Conservation (phyloP, 2,888 invertebrate genomes). For the Crossocerus cetratus region DNA sequence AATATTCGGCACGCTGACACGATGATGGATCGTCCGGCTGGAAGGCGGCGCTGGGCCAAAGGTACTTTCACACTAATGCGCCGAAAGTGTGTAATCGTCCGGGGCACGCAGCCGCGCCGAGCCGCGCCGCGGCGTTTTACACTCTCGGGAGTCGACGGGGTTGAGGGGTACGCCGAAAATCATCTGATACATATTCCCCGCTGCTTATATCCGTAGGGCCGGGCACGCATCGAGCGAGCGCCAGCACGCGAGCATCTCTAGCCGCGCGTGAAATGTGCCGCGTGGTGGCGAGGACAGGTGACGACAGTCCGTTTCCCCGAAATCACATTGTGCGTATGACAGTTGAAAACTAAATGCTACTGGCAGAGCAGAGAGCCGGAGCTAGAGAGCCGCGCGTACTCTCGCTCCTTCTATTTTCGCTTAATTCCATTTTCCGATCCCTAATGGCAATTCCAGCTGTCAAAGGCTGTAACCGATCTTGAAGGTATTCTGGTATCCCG, state of each 20-base stretch:
- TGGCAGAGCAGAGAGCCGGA: too few species aligned
- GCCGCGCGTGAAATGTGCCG: constrained; percentile 8
- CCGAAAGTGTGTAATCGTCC: constrained; percentile 59
- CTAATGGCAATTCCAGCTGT: too few species aligned
- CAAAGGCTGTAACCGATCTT: too few species aligned
- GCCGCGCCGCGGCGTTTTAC: constrained; percentile 50
- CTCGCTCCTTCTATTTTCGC: too few species aligned
- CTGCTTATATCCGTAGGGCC: constrained; percentile 5
- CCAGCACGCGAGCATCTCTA: constrained; percentile 14
- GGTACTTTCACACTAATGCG: constrained; percentile 55
- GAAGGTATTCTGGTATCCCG: too few species aligned
- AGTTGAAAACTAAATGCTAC: too few species aligned
- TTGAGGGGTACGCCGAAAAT: constrained; percentile 51
- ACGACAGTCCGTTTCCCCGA: constrained; percentile 2
- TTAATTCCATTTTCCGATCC: too few species aligned
- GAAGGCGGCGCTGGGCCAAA: constrained; percentile 62
- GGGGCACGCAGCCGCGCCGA: constrained; percentile 50
- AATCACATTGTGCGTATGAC: background rate
- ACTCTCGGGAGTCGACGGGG: constrained; percentile 45
- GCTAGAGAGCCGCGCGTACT: too few species aligned
- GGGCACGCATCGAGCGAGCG: constrained; percentile 12
- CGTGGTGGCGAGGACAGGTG: constrained; percentile 1
- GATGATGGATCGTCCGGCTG: constrained; percentile 72
- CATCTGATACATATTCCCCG: constrained; percentile 35
- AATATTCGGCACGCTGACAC: constrained; percentile 70